Base-by-base conservation (phyloP, 2,888 invertebrate genomes). In the Drepana falcataria region DNA sequence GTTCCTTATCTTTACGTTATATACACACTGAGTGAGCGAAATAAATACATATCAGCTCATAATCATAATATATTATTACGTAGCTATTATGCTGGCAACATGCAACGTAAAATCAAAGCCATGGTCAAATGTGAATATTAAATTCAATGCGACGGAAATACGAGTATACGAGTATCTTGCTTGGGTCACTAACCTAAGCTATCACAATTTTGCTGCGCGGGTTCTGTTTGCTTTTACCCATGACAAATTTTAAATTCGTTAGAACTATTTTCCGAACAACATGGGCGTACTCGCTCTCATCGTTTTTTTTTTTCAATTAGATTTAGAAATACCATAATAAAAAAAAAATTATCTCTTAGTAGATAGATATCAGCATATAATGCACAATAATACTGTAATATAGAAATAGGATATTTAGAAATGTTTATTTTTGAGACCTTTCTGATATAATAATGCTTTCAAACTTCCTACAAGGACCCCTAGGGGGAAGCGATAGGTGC, bases 101-200 rank as follows among this genome's bases (percentile, higher is more conserved):
- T 51, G 41, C 40, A 7, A 34, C 41, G 40, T 44, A 51, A 51
- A 34, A n/a, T 9, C 40, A 40, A 48, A 51, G 21, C 9, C 51
- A 51, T 51, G 40, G 51, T 49, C 49, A 35, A 49, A 49, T 49
- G 47, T 47, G 52, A 35, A 4, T 52, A 52, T n/a, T 52, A 6
- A 52, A 48, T 37, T 49, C 37, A 41, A 34, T 40, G 34, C 51
- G 51, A 51, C 41, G 34, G 51, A 51, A 51, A 51, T 51, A 51
- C 40, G 41, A 51, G 51, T 51, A 40, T 40, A 21, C 21, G 21
- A 21, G 21, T 21, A 21, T 21, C 21, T 21, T 40, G 33, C 51
- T 51, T 40, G 51, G 51, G 51, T 51, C 51, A 51, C 7, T 51
- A 51, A 51, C 51, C 51, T 51, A 41, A 51, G 49, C 49, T 40